These are phyloP conservation scores for Alethe diademata DNA, from an alignment of 2,113 vertebrate genomes.

Conservation along the genomic window DNA sequence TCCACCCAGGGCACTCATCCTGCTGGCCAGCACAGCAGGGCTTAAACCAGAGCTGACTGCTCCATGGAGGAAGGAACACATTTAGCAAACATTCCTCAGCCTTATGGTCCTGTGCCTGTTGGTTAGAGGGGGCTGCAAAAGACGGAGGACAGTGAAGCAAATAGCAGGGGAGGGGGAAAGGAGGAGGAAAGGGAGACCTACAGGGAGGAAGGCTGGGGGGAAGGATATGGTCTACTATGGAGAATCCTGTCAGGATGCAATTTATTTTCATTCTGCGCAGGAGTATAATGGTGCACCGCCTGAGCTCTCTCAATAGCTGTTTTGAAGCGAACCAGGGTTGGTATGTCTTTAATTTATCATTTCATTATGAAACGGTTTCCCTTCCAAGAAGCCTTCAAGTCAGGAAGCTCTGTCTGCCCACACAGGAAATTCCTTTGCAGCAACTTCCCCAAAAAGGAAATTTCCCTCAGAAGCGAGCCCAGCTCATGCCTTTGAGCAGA, in stretches of 20 bases:
- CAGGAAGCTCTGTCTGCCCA: conserved; percentile 97
- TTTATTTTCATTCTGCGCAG: conserved; percentile 75
- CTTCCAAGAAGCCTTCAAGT: conserved; percentile 94
- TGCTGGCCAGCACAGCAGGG: background rate
- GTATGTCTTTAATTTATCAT: conserved; percentile 85
- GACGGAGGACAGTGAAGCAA: background rate
- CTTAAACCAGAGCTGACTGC: background rate
- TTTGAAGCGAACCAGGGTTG: conserved; percentile 78
- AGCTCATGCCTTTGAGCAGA: conserved; percentile 79
- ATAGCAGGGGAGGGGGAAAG: background rate
- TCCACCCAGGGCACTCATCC: background rate
- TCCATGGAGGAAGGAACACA: background rate
- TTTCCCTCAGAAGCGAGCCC: conserved; percentile 90
- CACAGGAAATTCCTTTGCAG: conserved; percentile 99
- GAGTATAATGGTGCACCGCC: conserved; percentile 70
- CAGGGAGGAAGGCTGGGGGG: conserved; percentile 36
- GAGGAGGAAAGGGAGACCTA: background rate
- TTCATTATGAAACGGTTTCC: conserved; percentile 89
- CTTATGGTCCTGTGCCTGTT: background rate
- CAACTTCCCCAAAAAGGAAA: conserved; percentile 98
- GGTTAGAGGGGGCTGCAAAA: background rate
- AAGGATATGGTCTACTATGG: conserved; percentile 50
- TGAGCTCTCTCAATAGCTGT: conserved; percentile 73
- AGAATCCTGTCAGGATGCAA: conserved; percentile 76
- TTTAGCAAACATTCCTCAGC: background rate